These are phyloP conservation scores for Troides aeacus DNA, from an alignment of 2,888 invertebrate genomes.

Conservation along the genomic window DNA sequence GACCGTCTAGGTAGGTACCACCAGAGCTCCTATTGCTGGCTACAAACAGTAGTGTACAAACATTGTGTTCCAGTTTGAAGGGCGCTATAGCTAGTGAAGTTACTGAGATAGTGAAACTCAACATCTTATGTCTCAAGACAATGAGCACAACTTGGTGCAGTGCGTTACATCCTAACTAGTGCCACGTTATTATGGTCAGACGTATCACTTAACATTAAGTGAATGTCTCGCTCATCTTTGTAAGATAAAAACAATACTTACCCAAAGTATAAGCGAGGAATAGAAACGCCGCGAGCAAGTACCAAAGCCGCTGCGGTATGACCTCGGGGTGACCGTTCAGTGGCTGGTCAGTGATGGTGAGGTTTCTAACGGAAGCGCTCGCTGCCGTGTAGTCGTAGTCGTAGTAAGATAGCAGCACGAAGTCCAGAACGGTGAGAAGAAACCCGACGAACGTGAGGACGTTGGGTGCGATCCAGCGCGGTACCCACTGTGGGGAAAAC, in stretches of 20 bases:
- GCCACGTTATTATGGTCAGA: no score
- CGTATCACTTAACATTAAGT: no score
- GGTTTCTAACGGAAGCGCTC: constrained; percentile 67
- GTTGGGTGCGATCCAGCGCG: constrained; percentile 98
- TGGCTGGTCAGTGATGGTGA: constrained; percentile 49
- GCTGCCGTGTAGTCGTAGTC: constrained; percentile 93
- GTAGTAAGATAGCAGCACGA: constrained; percentile 89
- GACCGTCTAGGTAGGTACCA: no score
- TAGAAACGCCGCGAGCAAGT: constrained; percentile 90
- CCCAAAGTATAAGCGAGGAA: constrained; percentile 98
- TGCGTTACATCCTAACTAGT: no score
- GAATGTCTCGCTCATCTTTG: no score
- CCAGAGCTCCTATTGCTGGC: no score
- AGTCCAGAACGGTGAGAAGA: constrained; percentile 92
- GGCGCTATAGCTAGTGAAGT: no score
- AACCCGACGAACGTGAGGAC: constrained; percentile 97
- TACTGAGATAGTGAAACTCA: no score
- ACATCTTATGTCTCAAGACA: no score
- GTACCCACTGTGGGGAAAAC: constrained; percentile 85
- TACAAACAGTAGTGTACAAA: no score
- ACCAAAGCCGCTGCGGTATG: constrained; percentile 93
- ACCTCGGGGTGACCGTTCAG: constrained; percentile 58
- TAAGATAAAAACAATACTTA: constrained; percentile 59
- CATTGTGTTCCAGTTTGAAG: no score
- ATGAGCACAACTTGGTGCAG: no score